Conservation (phyloP, 2,888 invertebrate genomes). For the Perdita meconis region DNA sequence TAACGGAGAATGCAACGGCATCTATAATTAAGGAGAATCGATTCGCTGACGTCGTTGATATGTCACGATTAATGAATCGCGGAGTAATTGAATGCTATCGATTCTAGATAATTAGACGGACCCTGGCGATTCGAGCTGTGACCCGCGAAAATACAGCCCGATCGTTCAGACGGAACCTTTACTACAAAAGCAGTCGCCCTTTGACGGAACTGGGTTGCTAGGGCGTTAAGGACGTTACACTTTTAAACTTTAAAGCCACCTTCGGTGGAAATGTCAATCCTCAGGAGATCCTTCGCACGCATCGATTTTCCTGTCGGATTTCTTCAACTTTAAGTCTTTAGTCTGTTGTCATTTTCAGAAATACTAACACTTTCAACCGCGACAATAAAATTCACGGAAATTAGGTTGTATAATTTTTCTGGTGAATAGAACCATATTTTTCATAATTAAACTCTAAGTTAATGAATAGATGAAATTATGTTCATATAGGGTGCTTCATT, state of each 20-base stretch:
- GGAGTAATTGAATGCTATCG: conserved; percentile 66
- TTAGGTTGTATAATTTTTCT: background rate
- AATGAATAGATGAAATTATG: no score
- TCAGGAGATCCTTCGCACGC: conserved; percentile 40
- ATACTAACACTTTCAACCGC: background rate
- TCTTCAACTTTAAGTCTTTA: background rate
- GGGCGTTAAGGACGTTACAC: conserved; percentile 48
- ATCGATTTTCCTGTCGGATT: conserved; percentile 39
- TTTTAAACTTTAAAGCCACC: conserved; percentile 16
- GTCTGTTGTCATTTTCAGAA: no score
- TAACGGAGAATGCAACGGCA: background rate
- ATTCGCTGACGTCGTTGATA: conserved; percentile 4
- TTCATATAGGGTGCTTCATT: no score
- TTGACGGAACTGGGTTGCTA: conserved; percentile 26
- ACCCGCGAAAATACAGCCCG: background rate
- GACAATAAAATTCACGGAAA: conserved; percentile 5
- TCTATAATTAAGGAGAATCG: conserved; percentile 24
- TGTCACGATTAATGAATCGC: conserved; percentile 2
- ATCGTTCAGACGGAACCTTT: conserved; percentile 12
- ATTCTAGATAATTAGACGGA: conserved; percentile 45
- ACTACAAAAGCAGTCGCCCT: conserved; percentile 40
- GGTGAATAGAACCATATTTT: background rate
- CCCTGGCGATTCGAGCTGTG: background rate
- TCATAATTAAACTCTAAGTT: no score
- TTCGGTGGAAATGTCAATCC: conserved; percentile 62